Evolutionary conservation across 2,888 invertebrate genomes (phyloP), one percentile per base, ranked within the genome.

Genomic region (Limnephilus auricula): DNA sequence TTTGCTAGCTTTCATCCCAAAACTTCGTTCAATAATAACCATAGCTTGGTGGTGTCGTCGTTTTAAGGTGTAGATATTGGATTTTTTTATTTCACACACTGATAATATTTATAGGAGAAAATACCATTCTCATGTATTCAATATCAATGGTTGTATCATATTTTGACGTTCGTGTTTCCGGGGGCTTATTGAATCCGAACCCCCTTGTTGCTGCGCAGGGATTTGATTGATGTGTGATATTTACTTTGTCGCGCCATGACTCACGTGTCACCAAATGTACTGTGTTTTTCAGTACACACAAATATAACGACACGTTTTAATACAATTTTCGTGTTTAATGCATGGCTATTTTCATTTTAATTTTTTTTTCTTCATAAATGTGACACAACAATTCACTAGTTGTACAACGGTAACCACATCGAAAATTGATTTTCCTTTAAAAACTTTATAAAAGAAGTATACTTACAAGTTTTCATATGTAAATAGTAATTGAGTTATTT

Each of bases 171-270:
- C 34, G 30, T 25, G 30, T 85, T 85, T 85, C 45, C 40, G 40
- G 30, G n/a, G 85, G 45, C 2, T 85, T 85, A 85, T 85, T 85
- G 85, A 85, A 85, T 85, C 30, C 5, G 85, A 30, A 18, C 2
- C 30, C 25, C 40, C 40, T n/a, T 45, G 40, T 65, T 45, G 13
- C 37, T 40, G 37, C 13, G 30, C 85, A 85, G 40, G 15, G 40
- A 85, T 85, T 85, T 85, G 82, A 82, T 82, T 85, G 40, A 85
- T 45, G n/a, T 85, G n/a, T 40, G n/a, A 37, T 40, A 85, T 30
- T 85, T 37, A 9, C 65, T 65, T 65, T 85, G 85, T 45, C 40
- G 30, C 40, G 85, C 30, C n/a, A 45, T 34, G 37, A 50, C 50
- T 50, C 50, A 2, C 37, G 2, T n/a, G 85, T 45, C 82, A 30